These are phyloP conservation scores for Ostrea edulis DNA, from an alignment of 1,140 invertebrate genomes.

Conservation along the genomic window DNA sequence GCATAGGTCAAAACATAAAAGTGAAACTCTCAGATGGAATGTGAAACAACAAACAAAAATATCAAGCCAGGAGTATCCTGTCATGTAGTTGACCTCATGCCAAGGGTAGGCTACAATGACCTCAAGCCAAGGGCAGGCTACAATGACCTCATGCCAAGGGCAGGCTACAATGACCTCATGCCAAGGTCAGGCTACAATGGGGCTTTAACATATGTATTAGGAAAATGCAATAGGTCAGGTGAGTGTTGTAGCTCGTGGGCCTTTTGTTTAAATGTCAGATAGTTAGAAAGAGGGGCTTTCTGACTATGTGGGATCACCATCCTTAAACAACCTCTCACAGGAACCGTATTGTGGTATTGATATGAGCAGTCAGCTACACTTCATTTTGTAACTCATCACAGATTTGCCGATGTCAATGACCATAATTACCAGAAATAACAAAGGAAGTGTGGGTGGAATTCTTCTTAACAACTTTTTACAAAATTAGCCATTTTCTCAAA, in stretches of 20 bases:
- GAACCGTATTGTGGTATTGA: neutral
- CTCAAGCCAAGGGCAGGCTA: too few relatives aligned
- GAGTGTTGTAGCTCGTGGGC: neutral
- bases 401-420: slow-evolving; percentile 2
- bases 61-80: too few relatives aligned
- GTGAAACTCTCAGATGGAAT: too few relatives aligned
- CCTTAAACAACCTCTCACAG: neutral
- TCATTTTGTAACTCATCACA: neutral
- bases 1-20: too few relatives aligned
- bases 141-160: too few relatives aligned
- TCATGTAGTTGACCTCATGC: too few relatives aligned
- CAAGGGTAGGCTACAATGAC: too few relatives aligned
- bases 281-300: neutral
- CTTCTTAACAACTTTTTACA: neutral
- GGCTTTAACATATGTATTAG: too few relatives aligned
- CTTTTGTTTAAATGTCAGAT: neutral
- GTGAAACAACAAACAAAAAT: too few relatives aligned
- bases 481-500: slow-evolving; percentile 16
- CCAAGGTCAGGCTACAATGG: too few relatives aligned
- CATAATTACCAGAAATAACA: neutral
- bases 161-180: too few relatives aligned
- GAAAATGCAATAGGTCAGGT: neutral
- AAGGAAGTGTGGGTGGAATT: slow-evolving; percentile 11
- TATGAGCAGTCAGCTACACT: neutral
- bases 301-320: neutral